Base-by-base conservation (phyloP, 2,888 invertebrate genomes). In the Sturmia bella region DNA sequence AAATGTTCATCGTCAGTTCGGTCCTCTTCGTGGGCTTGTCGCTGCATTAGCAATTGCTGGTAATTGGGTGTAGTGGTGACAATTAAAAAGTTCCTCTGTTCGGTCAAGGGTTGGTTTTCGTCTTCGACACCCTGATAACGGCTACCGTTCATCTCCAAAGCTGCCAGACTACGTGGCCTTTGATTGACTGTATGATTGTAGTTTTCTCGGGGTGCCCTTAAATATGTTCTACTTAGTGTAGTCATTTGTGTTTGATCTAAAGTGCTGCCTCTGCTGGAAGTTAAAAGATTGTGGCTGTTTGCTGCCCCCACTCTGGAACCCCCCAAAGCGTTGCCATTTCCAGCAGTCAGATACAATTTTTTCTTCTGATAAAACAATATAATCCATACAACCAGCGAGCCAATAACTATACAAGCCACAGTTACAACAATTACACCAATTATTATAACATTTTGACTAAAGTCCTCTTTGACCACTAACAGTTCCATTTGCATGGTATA, bases 361-460 rank as follows among this genome's bases (percentile, higher is more conserved):
- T 86, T 86, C 12, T 85, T 86, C 43, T 89, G 89, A 64, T 88
- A 85, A 54, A 85, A 86, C 27, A 87, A 41, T 1, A 86, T 84
- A 24, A 85, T 96, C 97, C 98, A 98, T 68, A 97, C 94, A 15
- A 96, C 93, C 0, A 97, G 97, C 7, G 97, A 98, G n/a, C 95
- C 95, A 15, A 98, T 96, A 68, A 97, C 95, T 91, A 97, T 96
- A 90, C 96, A 96, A 48, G 97, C 96, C 0, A 97, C 95, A 3
- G 96, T 96, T 85, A 98, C 96, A 87, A 98, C 94, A 85, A 97
- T 95, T 84, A 98, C 95, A 69, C 97, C 96, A 78, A 96, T 93
- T 76, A 92, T 91, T 1, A 92, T 89, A 15, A 89, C 84, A 89
- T 92, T 86, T 61, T 86, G 85, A 59, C 86, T 87, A 9, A 86